A percentile compares a stretch with the other conserved stretches of the same genome.
These are phyloP conservation scores for Pinna nobilis DNA, from an alignment of 1,140 invertebrate genomes.

Conservation along the genomic window DNA sequence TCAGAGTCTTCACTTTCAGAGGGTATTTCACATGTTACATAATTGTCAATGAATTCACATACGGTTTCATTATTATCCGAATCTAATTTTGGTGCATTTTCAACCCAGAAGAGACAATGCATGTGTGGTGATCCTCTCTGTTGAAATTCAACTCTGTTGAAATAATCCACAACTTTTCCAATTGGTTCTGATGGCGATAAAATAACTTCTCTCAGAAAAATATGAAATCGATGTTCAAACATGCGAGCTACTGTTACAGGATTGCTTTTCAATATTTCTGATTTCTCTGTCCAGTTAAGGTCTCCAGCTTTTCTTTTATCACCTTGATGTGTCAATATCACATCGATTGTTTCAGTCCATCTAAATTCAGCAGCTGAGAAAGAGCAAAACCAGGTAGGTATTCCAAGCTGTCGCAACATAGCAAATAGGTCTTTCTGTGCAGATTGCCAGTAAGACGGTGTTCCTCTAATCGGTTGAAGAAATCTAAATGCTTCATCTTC, in stretches of 20 bases:
- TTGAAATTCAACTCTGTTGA: constrained; percentile 73
- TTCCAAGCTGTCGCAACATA: constrained; percentile 44
- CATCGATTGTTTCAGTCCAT: constrained; percentile 42
- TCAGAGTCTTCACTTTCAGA: neutral
- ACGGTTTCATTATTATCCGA: constrained; percentile 4
- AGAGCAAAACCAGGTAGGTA: constrained; percentile 37
- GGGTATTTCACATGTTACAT: constrained; percentile 21
- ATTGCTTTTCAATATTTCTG: constrained; percentile 16
- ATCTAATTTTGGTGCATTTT: constrained; percentile 58
- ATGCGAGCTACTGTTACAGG: constrained; percentile 24
- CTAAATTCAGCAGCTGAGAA: constrained; percentile 38
- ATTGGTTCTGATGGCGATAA: constrained; percentile 29
- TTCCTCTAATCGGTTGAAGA: constrained; percentile 39
- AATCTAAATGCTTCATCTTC: constrained; percentile 44
- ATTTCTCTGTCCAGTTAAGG: constrained; percentile 35
- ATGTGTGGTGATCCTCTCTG: constrained; percentile 74
- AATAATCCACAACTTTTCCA: constrained; percentile 52
- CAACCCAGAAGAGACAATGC: constrained; percentile 55
- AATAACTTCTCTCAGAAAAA: constrained; percentile 18
- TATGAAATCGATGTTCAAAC: constrained; percentile 25
- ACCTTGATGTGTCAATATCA: constrained; percentile 45
- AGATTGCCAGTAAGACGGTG: constrained; percentile 40
- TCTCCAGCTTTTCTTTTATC: constrained; percentile 1
- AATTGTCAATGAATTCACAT: constrained; percentile 19
- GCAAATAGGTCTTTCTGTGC: constrained; percentile 49